Percentiles rank a stretch among this genome's conserved stretches.
Evolutionary conservation across 2,113 vertebrate species (phyloP).

Genomic region (Fulica atra): DNA sequence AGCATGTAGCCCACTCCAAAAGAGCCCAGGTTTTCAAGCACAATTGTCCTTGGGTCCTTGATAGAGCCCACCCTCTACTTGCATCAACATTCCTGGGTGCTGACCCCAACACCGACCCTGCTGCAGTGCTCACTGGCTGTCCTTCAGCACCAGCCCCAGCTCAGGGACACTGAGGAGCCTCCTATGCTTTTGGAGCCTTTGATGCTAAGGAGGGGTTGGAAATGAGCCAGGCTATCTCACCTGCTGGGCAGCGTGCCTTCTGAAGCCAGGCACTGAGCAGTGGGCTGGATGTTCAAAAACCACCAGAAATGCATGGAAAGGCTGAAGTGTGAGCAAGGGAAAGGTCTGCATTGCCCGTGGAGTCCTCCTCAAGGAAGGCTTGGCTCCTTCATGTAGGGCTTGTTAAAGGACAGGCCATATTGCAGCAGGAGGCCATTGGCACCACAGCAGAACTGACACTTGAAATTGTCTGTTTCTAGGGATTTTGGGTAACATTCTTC

Average conservation of each 20-base stretch:
- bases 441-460: conserved; percentile 13
- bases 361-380: not conserved
- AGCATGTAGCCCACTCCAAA: not conserved
- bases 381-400: not conserved
- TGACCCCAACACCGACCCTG: not conserved
- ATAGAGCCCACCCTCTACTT: not conserved
- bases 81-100: not conserved
- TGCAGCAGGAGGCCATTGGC: conserved; percentile 4
- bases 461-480: conserved; percentile 31
- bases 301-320: not conserved
- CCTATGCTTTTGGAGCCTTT: not conserved
- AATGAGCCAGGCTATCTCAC: not conserved
- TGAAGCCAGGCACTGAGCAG: fast-evolving
- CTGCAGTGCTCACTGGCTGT: not conserved
- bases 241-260: not conserved
- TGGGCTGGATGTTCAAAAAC: not conserved
- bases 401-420: not conserved
- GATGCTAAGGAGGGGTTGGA: not conserved
- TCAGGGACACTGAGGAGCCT: not conserved
- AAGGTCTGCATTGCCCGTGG: not conserved
- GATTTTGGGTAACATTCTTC: conserved; percentile 38
- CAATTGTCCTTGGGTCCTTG: not conserved
- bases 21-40: not conserved
- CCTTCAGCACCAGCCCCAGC: not conserved
- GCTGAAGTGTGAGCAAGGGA: not conserved